Percentiles rank a stretch among this genome's conserved stretches.
Evolutionary conservation across 2,888 invertebrate species (phyloP).

Genomic region (Phorcus lineatus): DNA sequence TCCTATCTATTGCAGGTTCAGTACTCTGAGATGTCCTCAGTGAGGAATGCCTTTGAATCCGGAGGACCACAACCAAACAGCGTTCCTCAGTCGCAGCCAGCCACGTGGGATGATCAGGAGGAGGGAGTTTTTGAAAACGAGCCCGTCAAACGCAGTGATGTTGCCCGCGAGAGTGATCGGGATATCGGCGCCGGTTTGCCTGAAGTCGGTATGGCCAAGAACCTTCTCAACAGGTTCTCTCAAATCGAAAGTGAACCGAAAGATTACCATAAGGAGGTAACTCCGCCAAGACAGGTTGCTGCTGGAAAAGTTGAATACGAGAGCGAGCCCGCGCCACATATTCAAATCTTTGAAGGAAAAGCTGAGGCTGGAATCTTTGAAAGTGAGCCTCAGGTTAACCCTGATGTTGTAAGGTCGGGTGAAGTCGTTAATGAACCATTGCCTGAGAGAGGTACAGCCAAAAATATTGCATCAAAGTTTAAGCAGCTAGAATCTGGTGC

Average conservation of each 20-base stretch:
- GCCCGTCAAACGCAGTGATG: slow-evolving; percentile 52
- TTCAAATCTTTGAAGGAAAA: slow-evolving; percentile 54
- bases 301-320: slow-evolving; percentile 58
- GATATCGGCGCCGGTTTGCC: slow-evolving; percentile 64
- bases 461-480: slow-evolving; percentile 87
- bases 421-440: slow-evolving; percentile 52
- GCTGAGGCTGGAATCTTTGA: slow-evolving; percentile 65
- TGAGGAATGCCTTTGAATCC: slow-evolving; percentile 54
- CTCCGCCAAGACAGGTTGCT: slow-evolving; percentile 47
- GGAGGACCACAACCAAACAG: slow-evolving; percentile 36
- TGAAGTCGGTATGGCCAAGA: slow-evolving; percentile 85
- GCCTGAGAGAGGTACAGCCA: slow-evolving; percentile 84
- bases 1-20: slow-evolving; percentile 43
- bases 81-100: slow-evolving; percentile 34
- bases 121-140: slow-evolving; percentile 49
- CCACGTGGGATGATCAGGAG: slow-evolving; percentile 34
- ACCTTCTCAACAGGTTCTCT: slow-evolving; percentile 89
- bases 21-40: slow-evolving; percentile 54
- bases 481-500: slow-evolving; percentile 83
- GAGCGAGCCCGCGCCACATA: slow-evolving; percentile 48
- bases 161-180: slow-evolving; percentile 76
- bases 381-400: slow-evolving; percentile 54
- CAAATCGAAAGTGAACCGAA: slow-evolving; percentile 80
- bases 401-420: slow-evolving; percentile 55
- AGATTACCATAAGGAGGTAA: slow-evolving; percentile 43